Conservation (phyloP, 2,113 vertebrate genomes). For the Pomatorhinus ruficollis region DNA sequence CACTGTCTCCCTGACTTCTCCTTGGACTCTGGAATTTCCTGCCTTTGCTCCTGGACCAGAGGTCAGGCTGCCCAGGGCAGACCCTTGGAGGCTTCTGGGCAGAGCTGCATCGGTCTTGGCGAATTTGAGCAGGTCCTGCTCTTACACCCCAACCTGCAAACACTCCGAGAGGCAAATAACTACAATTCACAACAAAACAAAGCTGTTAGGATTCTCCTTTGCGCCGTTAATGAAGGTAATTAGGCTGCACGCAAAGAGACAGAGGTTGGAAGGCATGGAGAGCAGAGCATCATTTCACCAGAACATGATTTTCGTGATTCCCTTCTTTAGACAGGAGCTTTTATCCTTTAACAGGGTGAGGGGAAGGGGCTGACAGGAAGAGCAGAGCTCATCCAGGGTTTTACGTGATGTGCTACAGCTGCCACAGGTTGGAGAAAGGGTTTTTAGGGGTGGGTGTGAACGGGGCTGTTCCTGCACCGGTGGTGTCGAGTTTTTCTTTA, state of each 20-base stretch:
- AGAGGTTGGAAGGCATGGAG: background rate
- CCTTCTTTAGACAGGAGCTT: slow-evolving; percentile 23
- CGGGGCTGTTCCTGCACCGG: background rate
- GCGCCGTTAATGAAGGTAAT: slow-evolving; percentile 57
- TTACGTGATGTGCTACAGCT: accelerated
- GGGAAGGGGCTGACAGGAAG: background rate
- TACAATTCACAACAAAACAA: background rate
- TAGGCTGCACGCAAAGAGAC: slow-evolving; percentile 15
- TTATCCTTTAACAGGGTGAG: background rate
- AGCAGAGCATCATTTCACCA: slow-evolving; percentile 18
- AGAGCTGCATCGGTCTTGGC: background rate
- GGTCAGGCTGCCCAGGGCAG: background rate
- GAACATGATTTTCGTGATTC: background rate
- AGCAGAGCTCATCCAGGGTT: background rate
- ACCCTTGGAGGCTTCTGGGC: background rate
- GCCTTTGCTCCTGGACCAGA: accelerated
- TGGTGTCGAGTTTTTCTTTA: background rate
- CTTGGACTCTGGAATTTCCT: background rate
- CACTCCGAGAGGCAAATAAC: background rate
- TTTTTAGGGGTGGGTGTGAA: background rate
- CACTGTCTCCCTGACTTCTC: background rate
- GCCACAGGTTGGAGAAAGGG: background rate
- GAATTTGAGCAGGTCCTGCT: background rate
- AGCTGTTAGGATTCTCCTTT: slow-evolving; percentile 39
- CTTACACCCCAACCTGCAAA: background rate